These are phyloP conservation scores for Triplophysa yarkandensis DNA, from an alignment of 2,797 vertebrate genomes.

Conservation along the genomic window DNA sequence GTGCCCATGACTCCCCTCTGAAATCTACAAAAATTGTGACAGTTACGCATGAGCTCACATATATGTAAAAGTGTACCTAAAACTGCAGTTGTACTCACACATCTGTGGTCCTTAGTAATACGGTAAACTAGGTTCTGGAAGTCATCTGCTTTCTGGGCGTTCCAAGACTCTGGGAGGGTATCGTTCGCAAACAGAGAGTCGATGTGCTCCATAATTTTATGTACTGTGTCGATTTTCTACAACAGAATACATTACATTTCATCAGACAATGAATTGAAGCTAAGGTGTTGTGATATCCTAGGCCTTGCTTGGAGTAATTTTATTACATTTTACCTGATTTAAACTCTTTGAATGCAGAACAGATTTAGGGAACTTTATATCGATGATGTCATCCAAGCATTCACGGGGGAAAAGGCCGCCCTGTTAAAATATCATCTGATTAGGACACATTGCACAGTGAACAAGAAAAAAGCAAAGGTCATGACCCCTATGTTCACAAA, in stretches of 20 bases:
- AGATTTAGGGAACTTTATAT: conserved; percentile 21
- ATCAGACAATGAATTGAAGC: background rate
- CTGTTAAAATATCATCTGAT: background rate
- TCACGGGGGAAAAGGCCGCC: conserved; percentile 20
- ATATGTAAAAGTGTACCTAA: background rate
- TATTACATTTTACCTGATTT: conserved; percentile 15
- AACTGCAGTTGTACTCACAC: conserved; percentile 22
- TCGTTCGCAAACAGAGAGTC: conserved; percentile 30
- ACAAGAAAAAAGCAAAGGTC: no score
- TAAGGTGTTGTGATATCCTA: no score
- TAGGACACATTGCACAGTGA: background rate
- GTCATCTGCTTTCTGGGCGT: conserved; percentile 1
- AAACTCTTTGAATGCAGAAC: conserved; percentile 12
- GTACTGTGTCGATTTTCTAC: conserved; percentile 8
- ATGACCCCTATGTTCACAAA: no score
- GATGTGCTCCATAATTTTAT: conserved; percentile 32
- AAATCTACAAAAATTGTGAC: conserved; percentile 14
- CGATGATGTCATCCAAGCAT: conserved; percentile 6
- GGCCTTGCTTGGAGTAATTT: no score
- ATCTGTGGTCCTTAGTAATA: background rate
- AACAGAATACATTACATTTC: background rate
- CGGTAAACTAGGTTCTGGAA: conserved; percentile 23
- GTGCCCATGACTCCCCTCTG: background rate
- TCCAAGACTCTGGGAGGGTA: conserved; percentile 18
- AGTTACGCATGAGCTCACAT: background rate